Conservation (phyloP, 2,797 vertebrate genomes). For the Poecilia wingei region DNA sequence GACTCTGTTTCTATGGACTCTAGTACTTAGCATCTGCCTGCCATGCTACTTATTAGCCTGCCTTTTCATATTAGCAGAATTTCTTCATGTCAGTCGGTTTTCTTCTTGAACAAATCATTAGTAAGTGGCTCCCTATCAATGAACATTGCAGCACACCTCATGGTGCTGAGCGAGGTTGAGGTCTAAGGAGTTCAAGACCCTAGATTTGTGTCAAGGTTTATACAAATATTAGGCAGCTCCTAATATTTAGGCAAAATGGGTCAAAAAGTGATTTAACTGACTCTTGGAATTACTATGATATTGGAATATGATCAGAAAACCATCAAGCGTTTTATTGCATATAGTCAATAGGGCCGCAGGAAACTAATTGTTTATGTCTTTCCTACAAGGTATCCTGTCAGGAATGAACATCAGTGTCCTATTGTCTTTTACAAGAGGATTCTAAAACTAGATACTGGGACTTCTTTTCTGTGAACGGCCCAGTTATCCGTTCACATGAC, state of each 20-base stretch:
- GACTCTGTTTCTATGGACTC: not conserved
- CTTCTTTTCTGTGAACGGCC: not conserved
- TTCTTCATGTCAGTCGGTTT: not conserved
- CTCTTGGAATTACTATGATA: not conserved
- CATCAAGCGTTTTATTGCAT: not conserved
- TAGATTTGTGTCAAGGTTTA: not conserved
- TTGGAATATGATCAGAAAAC: not conserved
- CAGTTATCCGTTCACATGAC: conserved; percentile 1
- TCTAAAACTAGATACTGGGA: too few species aligned
- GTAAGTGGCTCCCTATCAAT: not conserved
- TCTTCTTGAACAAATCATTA: not conserved
- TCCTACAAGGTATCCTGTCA: not conserved
- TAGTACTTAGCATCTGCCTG: not conserved
- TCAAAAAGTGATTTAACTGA: not conserved
- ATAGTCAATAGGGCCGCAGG: not conserved
- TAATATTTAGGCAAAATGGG: not conserved
- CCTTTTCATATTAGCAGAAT: not conserved
- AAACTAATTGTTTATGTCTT: not conserved
- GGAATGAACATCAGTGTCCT: not conserved
- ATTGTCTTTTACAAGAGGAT: not conserved
- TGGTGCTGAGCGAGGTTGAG: not conserved
- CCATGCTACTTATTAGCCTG: not conserved
- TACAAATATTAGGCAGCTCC: not conserved
- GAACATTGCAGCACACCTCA: not conserved
- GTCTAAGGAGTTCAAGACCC: not conserved